These are phyloP conservation scores for Cranoglanis bouderius DNA, from an alignment of 2,113 vertebrate species.

Conservation along the genomic window DNA sequence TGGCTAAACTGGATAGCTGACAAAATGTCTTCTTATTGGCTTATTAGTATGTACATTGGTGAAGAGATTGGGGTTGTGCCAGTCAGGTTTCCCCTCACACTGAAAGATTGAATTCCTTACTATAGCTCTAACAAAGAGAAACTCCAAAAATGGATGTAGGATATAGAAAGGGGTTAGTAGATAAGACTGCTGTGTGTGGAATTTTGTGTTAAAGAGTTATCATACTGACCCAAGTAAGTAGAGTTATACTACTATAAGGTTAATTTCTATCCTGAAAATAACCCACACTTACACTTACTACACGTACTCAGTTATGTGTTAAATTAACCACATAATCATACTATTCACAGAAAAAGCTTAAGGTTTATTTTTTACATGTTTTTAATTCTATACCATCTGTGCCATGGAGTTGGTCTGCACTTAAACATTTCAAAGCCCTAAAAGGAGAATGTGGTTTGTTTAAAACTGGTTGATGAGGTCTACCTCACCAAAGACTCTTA, in stretches of 20 bases:
- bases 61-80: background rate
- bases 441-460: conserved; percentile 7
- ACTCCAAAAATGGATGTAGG: background rate
- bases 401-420: background rate
- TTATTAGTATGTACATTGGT: conserved; percentile 70
- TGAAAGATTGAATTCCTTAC: conserved; percentile 1
- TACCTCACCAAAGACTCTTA: conserved; percentile 24
- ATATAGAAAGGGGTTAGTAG: background rate
- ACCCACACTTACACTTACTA: too few species aligned
- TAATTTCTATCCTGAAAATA: background rate
- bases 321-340: background rate
- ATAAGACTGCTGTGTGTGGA: background rate
- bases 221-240: background rate
- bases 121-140: background rate
- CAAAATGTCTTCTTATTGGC: conserved; percentile 65
- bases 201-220: background rate
- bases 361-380: background rate
- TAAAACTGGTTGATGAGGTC: conserved; percentile 8
- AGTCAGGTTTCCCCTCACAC: conserved; percentile 43
- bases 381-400: background rate
- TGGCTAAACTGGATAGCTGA: conserved; percentile 60
- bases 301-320: too few species aligned
- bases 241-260: background rate
- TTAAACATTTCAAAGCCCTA: conserved; percentile 5
- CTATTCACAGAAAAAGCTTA: background rate